A percentile compares a stretch with the other conserved stretches of the same genome.
phyloP scores from a whole-genome alignment of 30 jellyfish, hydroid and myxozoan genomes.

The Chrysaora quinquecirrha region DNA sequence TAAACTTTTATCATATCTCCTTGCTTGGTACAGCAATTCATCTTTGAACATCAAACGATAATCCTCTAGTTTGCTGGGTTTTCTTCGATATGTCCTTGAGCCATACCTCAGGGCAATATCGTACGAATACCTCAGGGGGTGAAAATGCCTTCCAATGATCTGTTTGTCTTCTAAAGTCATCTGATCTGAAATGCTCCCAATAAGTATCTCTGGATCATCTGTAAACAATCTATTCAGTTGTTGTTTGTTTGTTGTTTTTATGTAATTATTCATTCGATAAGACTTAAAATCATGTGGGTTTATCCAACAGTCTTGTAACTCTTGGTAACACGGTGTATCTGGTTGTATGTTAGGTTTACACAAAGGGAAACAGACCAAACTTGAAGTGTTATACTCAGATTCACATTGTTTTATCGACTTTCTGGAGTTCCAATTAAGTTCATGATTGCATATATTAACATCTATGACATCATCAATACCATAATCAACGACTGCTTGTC shows the following conservation, averaged over 20 bases:
- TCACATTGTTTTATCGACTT: background rate
- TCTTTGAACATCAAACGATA: no score
- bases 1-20: constrained; percentile 1
- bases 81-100: no score
- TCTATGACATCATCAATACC: constrained; percentile 49
- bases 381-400: background rate
- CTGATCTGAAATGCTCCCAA: constrained; percentile 21
- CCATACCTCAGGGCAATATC: constrained; percentile 19
- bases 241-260: constrained; percentile 25
- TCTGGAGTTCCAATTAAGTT: constrained; percentile 12
- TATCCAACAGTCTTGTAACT: constrained; percentile 20
- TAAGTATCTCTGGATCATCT: constrained; percentile 41
- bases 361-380: constrained; percentile 20
- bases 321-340: constrained; percentile 14
- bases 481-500: constrained; percentile 57
- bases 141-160: constrained; percentile 34
- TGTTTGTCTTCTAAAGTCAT: background rate
- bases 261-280: background rate
- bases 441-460: constrained; percentile 5
- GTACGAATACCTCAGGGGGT: constrained; percentile 42
- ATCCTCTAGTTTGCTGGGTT: no score
- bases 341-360: constrained; percentile 10
- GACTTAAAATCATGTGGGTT: constrained; percentile 27
- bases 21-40: no score
- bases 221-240: constrained; percentile 24